phyloP scores from a whole-genome alignment of 2,888 invertebrate species.

The Rhagonycha lutea region DNA sequence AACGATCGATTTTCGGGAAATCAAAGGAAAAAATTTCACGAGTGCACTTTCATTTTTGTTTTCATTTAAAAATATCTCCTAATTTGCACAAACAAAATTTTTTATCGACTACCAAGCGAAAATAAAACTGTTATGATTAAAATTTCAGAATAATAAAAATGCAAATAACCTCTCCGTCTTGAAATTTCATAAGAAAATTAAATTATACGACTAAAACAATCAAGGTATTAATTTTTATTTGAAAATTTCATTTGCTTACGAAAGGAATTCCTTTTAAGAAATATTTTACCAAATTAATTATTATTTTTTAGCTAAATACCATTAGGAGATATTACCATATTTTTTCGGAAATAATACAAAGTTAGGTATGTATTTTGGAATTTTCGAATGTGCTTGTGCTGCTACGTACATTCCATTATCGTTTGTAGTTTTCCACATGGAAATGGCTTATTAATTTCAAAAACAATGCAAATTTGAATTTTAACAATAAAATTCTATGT shows the following conservation, averaged over 20 bases:
- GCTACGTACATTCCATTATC: not conserved
- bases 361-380: not conserved
- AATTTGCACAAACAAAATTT: not conserved
- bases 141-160: constrained; percentile 36
- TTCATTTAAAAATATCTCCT: not conserved
- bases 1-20: not conserved
- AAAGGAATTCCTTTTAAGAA: not conserved
- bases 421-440: not conserved
- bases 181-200: constrained; percentile 33
- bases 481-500: not conserved
- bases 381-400: not conserved
- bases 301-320: not conserved
- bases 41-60: not conserved
- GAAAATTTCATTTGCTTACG: constrained; percentile 30
- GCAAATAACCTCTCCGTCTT: constrained; percentile 34
- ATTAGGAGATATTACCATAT: not conserved
- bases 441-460: not conserved
- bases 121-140: constrained; percentile 6
- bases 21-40: not conserved
- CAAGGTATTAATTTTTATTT: constrained; percentile 45
- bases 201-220: constrained; percentile 45
- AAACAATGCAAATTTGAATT: not conserved
- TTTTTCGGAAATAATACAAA: not conserved
- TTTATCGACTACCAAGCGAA: not conserved
- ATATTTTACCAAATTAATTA: not conserved